Base-by-base conservation (phyloP, 2,888 invertebrate species). In the Lepidochitona cinerea region DNA sequence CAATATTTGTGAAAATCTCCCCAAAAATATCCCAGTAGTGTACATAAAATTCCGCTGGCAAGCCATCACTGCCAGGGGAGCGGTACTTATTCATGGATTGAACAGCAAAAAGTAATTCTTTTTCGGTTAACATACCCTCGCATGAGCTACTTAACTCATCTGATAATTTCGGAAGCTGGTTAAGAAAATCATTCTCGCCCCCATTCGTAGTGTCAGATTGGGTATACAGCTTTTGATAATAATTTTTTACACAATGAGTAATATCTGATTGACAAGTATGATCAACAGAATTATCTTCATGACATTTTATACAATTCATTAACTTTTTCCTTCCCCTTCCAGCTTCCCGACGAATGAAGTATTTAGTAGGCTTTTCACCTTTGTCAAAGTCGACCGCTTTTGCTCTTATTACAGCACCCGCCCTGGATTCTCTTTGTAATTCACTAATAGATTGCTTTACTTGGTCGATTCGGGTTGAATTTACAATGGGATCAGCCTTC, bases 21-120 rank as follows among this genome's bases (percentile, higher is more conserved):
- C 35, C 35, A 3, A 66, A 36, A 18, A 66, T n/a, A 66, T 18
- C 35, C 66, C 66, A 66, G 66, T 23, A 66, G 9, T 1, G 14
- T 1, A 66, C 36, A 29, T 66, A 66, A 66, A 66, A 66, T 66
- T 33, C 66, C n/a, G 37, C 66, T 5, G 37, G 37, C 35, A 66
- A 29, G 14, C 59, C 59, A n/a, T n/a, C n/a, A n/a, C n/a, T n/a
- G n/a, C n/a, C n/a, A n/a, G 29, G 29, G 12, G 59, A 59, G 14
- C 32, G 2, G 32, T 59, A 26, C 32, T 59, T 59, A 26, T 12
- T 29, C 59, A 59, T 59, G 32, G 4, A 29, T 14, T 59, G 23
- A 23, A 26, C 23, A 29, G 59, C 18, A 59, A 59, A 23, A 59
- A 4, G 32, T 29, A 59, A 59, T 23, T 54, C 54, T 54, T 23